phyloP scores from a whole-genome alignment of 1,140 invertebrate species.

The Delia radicum region DNA sequence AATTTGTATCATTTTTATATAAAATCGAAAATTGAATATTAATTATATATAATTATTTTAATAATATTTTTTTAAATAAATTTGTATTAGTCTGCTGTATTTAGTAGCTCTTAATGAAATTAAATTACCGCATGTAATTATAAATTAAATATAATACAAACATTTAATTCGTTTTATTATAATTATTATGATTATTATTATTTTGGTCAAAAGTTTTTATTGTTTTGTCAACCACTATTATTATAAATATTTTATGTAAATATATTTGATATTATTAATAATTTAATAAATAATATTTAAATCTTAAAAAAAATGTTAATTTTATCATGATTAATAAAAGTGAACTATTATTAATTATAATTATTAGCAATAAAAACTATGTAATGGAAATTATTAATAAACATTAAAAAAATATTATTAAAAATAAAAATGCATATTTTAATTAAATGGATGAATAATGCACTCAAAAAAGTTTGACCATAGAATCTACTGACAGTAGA shows the following conservation, averaged over 20 bases:
- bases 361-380: slow-evolving; percentile 14
- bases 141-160: too few species aligned
- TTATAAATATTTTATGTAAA: neutral
- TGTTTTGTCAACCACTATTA: neutral
- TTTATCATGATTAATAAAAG: neutral
- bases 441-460: too few species aligned
- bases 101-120: too few species aligned
- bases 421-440: neutral
- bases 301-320: neutral
- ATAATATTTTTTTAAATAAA: neutral
- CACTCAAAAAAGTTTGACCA: too few species aligned
- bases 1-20: too few species aligned
- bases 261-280: neutral
- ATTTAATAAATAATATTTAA: neutral
- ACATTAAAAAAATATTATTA: slow-evolving; percentile 7
- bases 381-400: slow-evolving; percentile 19
- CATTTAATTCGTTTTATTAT: too few species aligned
- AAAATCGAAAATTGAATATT: too few species aligned
- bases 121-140: too few species aligned
- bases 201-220: too few species aligned
- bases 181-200: too few species aligned
- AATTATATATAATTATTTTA: neutral
- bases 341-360: slow-evolving; percentile 15
- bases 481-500: too few species aligned
- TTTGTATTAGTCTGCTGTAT: neutral